phyloP scores from a whole-genome alignment of 2,797 vertebrate genomes.

The Urophycis tenuis region DNA sequence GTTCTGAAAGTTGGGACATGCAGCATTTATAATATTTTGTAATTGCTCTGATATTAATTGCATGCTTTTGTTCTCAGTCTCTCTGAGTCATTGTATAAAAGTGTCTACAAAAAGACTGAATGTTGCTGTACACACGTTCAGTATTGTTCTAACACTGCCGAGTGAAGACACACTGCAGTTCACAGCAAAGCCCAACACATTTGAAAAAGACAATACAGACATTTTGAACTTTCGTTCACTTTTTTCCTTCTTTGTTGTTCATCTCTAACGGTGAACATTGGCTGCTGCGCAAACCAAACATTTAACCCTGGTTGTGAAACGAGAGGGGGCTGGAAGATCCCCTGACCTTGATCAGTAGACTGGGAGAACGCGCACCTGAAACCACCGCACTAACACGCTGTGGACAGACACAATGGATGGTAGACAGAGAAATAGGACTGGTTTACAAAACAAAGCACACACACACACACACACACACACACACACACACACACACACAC shows the following conservation, averaged over 20 bases:
- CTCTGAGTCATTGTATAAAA: background rate
- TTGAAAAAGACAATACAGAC: background rate
- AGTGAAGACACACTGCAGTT: background rate
- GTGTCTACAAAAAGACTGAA: background rate
- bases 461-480: slow-evolving; percentile 6
- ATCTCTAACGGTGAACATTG: background rate
- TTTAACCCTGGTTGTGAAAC: too few species aligned
- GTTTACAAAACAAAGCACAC: background rate
- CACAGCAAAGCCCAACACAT: background rate
- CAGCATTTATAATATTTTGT: too few species aligned
- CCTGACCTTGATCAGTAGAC: background rate
- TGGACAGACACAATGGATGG: background rate
- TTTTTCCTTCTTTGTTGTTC: background rate
- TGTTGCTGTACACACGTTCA: background rate
- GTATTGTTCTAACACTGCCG: background rate
- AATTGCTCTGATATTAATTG: background rate
- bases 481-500: background rate
- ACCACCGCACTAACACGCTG: background rate
- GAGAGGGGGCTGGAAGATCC: too few species aligned
- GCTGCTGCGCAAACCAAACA: background rate
- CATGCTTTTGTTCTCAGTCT: background rate
- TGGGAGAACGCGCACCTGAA: background rate
- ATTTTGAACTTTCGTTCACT: background rate
- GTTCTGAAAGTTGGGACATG: too few species aligned
- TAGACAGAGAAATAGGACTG: background rate